phyloP scores from a whole-genome alignment of 1,140 invertebrate species.

The Drosophila jambulina region DNA sequence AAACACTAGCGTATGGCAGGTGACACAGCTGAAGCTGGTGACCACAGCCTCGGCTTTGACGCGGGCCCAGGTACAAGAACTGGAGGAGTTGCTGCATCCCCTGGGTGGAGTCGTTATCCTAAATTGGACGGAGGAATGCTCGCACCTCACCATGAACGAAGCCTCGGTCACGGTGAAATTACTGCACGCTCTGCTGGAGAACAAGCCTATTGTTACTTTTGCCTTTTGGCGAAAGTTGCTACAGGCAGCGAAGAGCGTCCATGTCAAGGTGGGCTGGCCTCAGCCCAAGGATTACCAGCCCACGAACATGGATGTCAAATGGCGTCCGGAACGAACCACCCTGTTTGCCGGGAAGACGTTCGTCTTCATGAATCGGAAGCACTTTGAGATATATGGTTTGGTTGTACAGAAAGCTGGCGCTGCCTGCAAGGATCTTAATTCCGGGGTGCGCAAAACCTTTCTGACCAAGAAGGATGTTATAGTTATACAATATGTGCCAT shows the following conservation, averaged over 20 bases:
- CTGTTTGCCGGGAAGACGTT: conserved; percentile 88
- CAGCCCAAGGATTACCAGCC: conserved; percentile 85
- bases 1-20: conserved; percentile 85
- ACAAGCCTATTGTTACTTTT: conserved; percentile 88
- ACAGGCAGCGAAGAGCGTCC: conserved; percentile 82
- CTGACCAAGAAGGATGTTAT: conserved; percentile 85
- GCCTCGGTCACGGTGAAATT: conserved; percentile 90
- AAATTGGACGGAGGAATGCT: conserved; percentile 86
- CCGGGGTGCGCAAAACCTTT: conserved; percentile 85
- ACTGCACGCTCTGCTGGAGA: conserved; percentile 88
- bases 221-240: conserved; percentile 87
- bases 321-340: conserved; percentile 85
- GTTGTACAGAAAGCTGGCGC: conserved; percentile 85
- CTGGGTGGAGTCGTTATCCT: conserved; percentile 77
- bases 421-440: conserved; percentile 85
- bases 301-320: conserved; percentile 86
- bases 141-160: conserved; percentile 88
- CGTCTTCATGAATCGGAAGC: conserved; percentile 87
- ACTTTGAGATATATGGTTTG: conserved; percentile 86
- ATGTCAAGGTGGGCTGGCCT: conserved; percentile 83
- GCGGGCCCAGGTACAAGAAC: conserved; percentile 75
- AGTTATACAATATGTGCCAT: conserved; percentile 86
- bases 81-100: conserved; percentile 79
- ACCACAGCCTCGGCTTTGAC: conserved; percentile 86
- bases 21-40: conserved; percentile 78